phyloP scores from a whole-genome alignment of 2,797 vertebrate species.

The Jordanella pulchra region DNA sequence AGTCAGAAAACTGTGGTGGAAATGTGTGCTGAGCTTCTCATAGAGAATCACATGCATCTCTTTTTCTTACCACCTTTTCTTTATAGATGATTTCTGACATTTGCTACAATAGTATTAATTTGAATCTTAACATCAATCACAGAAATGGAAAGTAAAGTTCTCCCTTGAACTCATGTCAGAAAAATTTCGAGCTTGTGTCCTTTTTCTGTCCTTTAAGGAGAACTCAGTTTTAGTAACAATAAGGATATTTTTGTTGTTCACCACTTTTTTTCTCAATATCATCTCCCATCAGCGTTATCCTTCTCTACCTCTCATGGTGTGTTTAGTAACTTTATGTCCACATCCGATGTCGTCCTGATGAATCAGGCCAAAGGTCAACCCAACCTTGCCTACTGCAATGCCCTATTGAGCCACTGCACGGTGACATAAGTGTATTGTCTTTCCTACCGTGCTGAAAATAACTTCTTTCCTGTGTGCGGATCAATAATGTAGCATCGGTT shows the following conservation, averaged over 20 bases:
- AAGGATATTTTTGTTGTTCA: slow-evolving; percentile 45
- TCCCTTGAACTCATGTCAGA: slow-evolving; percentile 48
- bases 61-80: slow-evolving; percentile 50
- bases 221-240: slow-evolving; percentile 25
- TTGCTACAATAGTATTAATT: slow-evolving; percentile 57
- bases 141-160: slow-evolving; percentile 40
- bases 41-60: slow-evolving; percentile 22
- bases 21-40: slow-evolving; percentile 28
- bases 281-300: slow-evolving; percentile 49
- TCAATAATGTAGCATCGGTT: slow-evolving; percentile 65
- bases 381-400: slow-evolving; percentile 57
- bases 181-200: slow-evolving; percentile 23
- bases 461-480: slow-evolving; percentile 72
- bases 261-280: slow-evolving; percentile 52
- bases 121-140: slow-evolving; percentile 44
- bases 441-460: slow-evolving; percentile 67
- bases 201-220: slow-evolving; percentile 17
- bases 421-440: slow-evolving; percentile 60
- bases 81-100: slow-evolving; percentile 60
- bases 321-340: slow-evolving; percentile 45
- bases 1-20: slow-evolving; percentile 6
- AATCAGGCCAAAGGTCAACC: slow-evolving; percentile 57
- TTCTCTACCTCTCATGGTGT: slow-evolving; percentile 25
- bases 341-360: slow-evolving; percentile 54
- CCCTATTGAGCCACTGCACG: slow-evolving; percentile 48